phyloP scores from a whole-genome alignment of 2,888 invertebrate genomes.

The Calameuta idolon region DNA sequence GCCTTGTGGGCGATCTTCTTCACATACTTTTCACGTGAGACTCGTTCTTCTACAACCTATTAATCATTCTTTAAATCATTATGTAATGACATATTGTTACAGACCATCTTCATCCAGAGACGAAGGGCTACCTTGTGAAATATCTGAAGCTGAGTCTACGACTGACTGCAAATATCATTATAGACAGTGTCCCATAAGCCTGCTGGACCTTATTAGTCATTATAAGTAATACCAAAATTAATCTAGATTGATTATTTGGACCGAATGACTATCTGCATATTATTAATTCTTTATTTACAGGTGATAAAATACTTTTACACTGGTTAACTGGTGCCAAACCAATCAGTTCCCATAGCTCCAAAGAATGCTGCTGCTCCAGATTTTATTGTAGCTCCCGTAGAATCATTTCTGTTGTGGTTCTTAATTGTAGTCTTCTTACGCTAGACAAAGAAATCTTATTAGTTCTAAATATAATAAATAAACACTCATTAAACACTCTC shows the following conservation, averaged over 20 bases:
- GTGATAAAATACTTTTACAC: constrained; percentile 4
- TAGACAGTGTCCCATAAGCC: constrained; percentile 68
- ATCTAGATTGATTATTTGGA: neutral
- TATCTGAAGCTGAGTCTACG: constrained; percentile 70
- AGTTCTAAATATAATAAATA: constrained; percentile 1
- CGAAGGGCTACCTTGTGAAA: constrained; percentile 69
- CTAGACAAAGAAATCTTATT: constrained; percentile 51
- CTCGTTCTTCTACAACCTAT: neutral
- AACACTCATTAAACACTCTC: neutral
- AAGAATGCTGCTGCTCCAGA: constrained; percentile 85
- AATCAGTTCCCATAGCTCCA: constrained; percentile 85
- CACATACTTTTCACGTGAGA: constrained; percentile 78
- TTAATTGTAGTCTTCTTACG: constrained; percentile 68
- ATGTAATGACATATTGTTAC: constrained; percentile 42
- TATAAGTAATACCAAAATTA: constrained; percentile 1
- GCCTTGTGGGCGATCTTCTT: constrained; percentile 76
- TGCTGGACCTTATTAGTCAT: constrained; percentile 68
- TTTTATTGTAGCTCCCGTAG: constrained; percentile 71
- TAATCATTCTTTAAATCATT: neutral
- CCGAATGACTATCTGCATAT: neutral
- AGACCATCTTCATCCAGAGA: constrained; percentile 73
- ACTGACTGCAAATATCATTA: constrained; percentile 68
- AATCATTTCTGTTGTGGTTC: constrained; percentile 62
- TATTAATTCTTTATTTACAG: constrained; percentile 2
- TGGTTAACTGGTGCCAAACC: constrained; percentile 73